Percentiles rank a stretch among this genome's conserved stretches.
phyloP scores from a whole-genome alignment of 2,797 vertebrate genomes.

The Melanotaenia pygmaea region DNA sequence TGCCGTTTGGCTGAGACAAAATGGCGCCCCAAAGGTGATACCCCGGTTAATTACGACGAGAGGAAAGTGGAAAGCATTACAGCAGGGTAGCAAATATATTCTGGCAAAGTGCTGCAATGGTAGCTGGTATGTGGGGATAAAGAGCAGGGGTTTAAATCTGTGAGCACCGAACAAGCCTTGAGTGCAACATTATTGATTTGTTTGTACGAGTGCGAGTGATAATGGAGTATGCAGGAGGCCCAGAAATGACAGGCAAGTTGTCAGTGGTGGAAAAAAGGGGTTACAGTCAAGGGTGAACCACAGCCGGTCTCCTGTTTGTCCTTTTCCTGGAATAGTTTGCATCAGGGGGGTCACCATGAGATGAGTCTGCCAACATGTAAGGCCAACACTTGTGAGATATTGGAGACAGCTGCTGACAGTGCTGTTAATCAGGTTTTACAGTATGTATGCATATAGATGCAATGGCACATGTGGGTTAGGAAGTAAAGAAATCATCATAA shows the following conservation, averaged over 20 bases:
- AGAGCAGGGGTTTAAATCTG: conserved; percentile 69
- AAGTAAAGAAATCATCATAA: neutral
- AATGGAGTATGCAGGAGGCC: conserved; percentile 57
- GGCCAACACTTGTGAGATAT: conserved; percentile 41
- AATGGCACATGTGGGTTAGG: neutral
- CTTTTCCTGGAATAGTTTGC: conserved; percentile 55
- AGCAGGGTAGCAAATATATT: conserved; percentile 55
- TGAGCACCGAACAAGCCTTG: conserved; percentile 60
- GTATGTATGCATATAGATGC: neutral
- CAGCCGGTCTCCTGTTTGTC: conserved; percentile 50
- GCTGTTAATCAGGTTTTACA: conserved; percentile 4
- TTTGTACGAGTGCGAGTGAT: conserved; percentile 66
- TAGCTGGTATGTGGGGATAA: conserved; percentile 50
- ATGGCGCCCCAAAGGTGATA: conserved; percentile 71
- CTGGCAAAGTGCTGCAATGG: conserved; percentile 58
- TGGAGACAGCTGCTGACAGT: conserved; percentile 36
- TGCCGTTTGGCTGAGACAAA: conserved; percentile 70
- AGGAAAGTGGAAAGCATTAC: conserved; percentile 45
- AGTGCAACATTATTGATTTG: conserved; percentile 74
- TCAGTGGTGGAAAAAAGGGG: conserved; percentile 41
- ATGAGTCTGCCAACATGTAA: conserved; percentile 51
- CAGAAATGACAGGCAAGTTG: conserved; percentile 35
- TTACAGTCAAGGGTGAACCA: conserved; percentile 41
- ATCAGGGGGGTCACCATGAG: conserved; percentile 55
- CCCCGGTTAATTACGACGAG: conserved; percentile 69